phyloP scores from a whole-genome alignment of 2,797 vertebrate species.

The Antrozous pallidus region DNA sequence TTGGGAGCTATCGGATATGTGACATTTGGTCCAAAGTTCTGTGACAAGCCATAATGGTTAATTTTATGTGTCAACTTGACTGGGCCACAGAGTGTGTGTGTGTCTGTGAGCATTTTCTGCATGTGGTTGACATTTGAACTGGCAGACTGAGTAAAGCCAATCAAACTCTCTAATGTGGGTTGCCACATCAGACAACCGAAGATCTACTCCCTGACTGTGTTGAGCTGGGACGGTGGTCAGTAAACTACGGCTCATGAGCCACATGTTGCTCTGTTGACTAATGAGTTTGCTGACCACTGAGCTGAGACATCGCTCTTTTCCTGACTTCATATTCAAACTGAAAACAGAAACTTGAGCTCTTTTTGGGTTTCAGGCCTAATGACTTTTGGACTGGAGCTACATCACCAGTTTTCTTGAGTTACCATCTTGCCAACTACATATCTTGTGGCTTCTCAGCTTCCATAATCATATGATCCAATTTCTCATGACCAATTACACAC shows the following conservation, averaged over 20 bases:
- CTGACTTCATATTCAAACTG: not conserved
- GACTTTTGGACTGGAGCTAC: not conserved
- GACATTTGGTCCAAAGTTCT: not conserved
- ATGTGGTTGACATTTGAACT: not conserved
- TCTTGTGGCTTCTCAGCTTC: not conserved
- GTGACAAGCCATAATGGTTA: not conserved
- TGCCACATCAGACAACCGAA: not conserved
- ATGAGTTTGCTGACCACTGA: no score
- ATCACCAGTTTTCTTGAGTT: not conserved
- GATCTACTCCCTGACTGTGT: not conserved
- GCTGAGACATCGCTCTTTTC: not conserved
- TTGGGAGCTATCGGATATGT: not conserved
- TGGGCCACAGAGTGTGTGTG: not conserved
- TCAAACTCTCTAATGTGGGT: not conserved
- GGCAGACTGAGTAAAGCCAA: not conserved
- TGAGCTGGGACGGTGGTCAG: not conserved
- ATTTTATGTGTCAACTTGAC: not conserved
- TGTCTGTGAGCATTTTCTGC: not conserved
- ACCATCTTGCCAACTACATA: not conserved
- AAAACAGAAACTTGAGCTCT: not conserved
- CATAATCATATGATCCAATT: not conserved
- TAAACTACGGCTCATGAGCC: no score
- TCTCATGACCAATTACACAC: not conserved
- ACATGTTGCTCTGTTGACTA: no score
- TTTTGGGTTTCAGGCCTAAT: not conserved